Percentiles rank a stretch among this genome's conserved stretches.
Conservation (phyloP, 1,140 invertebrate genomes). For the Cheumatopsyche charites region DNA sequence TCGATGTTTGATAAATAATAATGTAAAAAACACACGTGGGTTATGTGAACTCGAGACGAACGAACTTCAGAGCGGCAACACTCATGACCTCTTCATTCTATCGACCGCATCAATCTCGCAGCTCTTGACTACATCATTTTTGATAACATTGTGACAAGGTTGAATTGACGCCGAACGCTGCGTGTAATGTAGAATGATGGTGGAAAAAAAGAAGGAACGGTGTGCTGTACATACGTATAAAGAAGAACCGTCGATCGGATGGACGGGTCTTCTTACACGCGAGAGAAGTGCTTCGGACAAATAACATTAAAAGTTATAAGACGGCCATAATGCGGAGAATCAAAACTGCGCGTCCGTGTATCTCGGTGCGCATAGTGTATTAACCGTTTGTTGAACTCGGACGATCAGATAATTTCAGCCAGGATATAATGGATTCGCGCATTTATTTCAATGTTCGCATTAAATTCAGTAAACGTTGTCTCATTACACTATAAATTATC, state of each 20-base stretch:
- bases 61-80: conserved; percentile 5
- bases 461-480: conserved; percentile 32
- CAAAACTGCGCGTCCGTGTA: conserved; percentile 35
- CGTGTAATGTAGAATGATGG: not conserved
- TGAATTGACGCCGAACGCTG: conserved; percentile 34
- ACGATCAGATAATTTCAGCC: conserved; percentile 43
- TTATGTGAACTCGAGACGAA: not conserved
- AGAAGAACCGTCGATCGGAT: too few relatives aligned
- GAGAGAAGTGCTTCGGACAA: conserved; percentile 28
- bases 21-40: conserved; percentile 5
- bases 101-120: conserved; percentile 36
- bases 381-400: conserved; percentile 48
- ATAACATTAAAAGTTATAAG: conserved; percentile 37
- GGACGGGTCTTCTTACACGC: not conserved
- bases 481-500: conserved; percentile 29
- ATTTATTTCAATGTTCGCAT: conserved; percentile 37
- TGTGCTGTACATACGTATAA: too few relatives aligned
- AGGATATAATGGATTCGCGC: conserved; percentile 44
- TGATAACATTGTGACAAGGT: conserved; percentile 38
- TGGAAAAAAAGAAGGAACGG: conserved; percentile 27
- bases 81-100: conserved; percentile 30
- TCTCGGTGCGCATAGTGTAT: conserved; percentile 44
- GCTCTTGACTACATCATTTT: conserved; percentile 36
- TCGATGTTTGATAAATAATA: too few relatives aligned
- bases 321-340: conserved; percentile 17